Percentiles rank a stretch among this genome's conserved stretches.
phyloP scores from a whole-genome alignment of 2,113 vertebrate species.

The Atrichornis clamosus region DNA sequence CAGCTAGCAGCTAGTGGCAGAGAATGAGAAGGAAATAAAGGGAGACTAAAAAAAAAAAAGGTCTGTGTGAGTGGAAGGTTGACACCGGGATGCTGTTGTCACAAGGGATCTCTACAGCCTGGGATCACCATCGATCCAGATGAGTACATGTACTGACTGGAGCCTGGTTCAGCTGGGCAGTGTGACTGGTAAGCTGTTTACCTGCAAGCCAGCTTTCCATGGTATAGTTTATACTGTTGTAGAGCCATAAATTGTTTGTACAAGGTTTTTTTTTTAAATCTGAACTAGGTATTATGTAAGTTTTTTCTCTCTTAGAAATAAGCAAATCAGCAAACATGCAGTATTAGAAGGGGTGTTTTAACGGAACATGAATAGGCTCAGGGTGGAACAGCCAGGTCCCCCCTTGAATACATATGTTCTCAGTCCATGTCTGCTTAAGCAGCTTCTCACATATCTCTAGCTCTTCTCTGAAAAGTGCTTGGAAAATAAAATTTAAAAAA shows the following conservation, averaged over 20 bases:
- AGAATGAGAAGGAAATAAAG: not conserved
- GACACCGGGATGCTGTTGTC: not conserved
- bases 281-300: not conserved
- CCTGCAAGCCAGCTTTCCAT: not conserved
- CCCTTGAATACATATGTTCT: not conserved
- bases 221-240: not conserved
- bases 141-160: fast-evolving
- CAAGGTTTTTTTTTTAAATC: not conserved
- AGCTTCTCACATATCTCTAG: not conserved
- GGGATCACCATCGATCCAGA: not conserved
- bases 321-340: not conserved
- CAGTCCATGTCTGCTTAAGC: not conserved
- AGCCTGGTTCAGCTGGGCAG: not conserved
- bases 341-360: not conserved
- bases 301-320: not conserved
- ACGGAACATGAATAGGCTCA: not conserved
- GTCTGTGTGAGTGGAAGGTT: not conserved
- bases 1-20: not conserved
- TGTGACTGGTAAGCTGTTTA: not conserved
- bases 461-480: not conserved
- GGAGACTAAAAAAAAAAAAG: not conserved
- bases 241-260: not conserved
- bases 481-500: not conserved
- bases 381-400: not conserved
- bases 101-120: not conserved